These are phyloP conservation scores for Strongylocentrotus purpuratus DNA, from an alignment of 35 echinoderm and acorn worm species.

Conservation along the genomic window DNA sequence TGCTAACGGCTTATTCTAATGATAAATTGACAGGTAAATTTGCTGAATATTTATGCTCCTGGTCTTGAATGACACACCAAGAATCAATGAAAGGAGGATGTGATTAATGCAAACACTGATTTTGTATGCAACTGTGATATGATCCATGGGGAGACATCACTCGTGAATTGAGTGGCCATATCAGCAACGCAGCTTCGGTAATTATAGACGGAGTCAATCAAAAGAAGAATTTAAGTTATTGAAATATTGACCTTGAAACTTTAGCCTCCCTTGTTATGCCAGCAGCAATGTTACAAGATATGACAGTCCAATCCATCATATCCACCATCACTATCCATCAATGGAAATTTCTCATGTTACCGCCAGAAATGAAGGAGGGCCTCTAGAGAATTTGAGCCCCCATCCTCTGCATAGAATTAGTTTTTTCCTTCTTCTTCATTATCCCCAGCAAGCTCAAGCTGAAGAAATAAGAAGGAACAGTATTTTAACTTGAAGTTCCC, in stretches of 20 bases:
- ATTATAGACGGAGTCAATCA: neutral
- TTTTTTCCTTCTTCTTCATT: no score
- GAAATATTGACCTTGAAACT: slow-evolving; percentile 12
- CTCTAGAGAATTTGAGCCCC: neutral
- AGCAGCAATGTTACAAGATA: neutral
- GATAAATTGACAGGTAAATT: no score
- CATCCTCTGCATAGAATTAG: neutral
- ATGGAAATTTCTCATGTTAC: neutral
- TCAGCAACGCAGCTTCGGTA: neutral
- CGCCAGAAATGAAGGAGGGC: neutral
- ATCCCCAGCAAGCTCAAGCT: no score
- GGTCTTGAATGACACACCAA: neutral
- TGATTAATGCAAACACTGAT: neutral
- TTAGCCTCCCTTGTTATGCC: neutral
- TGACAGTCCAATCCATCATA: neutral
- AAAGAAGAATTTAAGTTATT: slow-evolving; percentile 5
- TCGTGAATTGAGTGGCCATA: neutral
- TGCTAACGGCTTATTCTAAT: no score
- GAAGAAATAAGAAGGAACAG: no score
- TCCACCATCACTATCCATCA: neutral
- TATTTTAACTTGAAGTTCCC: no score
- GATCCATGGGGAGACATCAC: neutral
- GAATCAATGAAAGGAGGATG: neutral
- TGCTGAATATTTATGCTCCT: neutral
- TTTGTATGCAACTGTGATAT: neutral